phyloP scores from a whole-genome alignment of 2,113 vertebrate genomes.

The Ailuropoda melanoleuca region DNA sequence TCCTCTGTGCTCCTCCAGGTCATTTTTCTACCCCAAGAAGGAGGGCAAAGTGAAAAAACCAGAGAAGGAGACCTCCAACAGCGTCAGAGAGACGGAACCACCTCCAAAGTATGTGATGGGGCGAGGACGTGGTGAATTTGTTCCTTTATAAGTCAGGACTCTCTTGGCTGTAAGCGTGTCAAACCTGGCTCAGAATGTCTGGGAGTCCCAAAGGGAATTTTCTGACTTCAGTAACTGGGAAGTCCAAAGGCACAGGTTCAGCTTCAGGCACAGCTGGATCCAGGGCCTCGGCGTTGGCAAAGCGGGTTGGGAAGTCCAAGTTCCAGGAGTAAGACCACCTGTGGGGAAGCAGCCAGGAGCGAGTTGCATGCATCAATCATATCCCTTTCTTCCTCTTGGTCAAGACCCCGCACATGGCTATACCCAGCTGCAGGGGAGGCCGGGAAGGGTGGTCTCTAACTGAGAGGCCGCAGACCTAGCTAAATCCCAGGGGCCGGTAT shows the following conservation, averaged over 20 bases:
- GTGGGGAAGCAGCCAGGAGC: background rate
- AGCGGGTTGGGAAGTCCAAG: background rate
- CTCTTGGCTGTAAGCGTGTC: background rate
- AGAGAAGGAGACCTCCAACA: slow-evolving; percentile 66
- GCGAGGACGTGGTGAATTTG: too few relatives aligned
- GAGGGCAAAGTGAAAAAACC: slow-evolving; percentile 82
- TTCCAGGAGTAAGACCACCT: background rate
- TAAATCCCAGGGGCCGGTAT: background rate
- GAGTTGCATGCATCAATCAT: background rate
- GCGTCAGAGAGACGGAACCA: slow-evolving; percentile 55
- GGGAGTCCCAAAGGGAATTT: background rate
- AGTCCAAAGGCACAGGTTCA: background rate
- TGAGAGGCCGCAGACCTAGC: too few relatives aligned
- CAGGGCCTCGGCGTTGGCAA: background rate
- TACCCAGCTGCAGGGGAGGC: background rate
- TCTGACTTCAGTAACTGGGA: background rate
- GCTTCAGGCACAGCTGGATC: background rate
- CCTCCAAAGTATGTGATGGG: slow-evolving; percentile 54
- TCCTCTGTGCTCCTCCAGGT: slow-evolving; percentile 78
- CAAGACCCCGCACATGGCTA: background rate
- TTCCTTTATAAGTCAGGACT: background rate
- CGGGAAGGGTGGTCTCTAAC: background rate
- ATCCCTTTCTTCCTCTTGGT: background rate
- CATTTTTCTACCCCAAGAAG: slow-evolving; percentile 90
- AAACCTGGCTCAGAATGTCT: background rate